phyloP scores from a whole-genome alignment of 1,140 invertebrate species.

The Schlechtendalia chinensis region DNA sequence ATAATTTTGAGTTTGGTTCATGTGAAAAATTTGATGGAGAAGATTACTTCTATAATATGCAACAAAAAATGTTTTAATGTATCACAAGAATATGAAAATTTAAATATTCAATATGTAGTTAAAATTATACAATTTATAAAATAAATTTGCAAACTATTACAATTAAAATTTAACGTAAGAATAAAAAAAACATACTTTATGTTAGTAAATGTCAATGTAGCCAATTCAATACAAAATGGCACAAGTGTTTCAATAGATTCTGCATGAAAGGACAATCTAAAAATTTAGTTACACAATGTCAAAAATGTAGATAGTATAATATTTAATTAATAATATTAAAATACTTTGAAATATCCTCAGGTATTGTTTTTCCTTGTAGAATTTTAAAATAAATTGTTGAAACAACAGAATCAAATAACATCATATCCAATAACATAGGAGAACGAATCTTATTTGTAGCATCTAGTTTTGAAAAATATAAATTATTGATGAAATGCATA shows the following conservation, averaged over 20 bases:
- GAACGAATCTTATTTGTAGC: not conserved
- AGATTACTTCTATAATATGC: slow-evolving; percentile 14
- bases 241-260: slow-evolving; percentile 21
- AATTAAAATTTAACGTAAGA: not conserved
- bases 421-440: slow-evolving; percentile 32
- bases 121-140: no score
- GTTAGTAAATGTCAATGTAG: slow-evolving; percentile 12
- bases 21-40: slow-evolving; percentile 18
- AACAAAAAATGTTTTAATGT: no score
- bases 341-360: slow-evolving; percentile 22
- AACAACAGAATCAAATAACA: slow-evolving; percentile 35
- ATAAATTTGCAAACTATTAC: no score
- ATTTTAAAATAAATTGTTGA: slow-evolving; percentile 16
- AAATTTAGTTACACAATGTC: not conserved
- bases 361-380: not conserved
- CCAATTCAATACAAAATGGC: slow-evolving; percentile 38
- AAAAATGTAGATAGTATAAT: not conserved
- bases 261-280: not conserved
- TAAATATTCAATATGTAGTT: no score
- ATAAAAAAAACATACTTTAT: slow-evolving; percentile 37
- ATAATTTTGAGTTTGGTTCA: slow-evolving; percentile 17
- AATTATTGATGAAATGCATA: not conserved
- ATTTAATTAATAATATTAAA: not conserved
- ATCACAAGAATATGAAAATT: no score
- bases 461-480: not conserved